phyloP scores from a whole-genome alignment of 2,113 vertebrate genomes.

The cattle (Bos taurus) region ARS-UCD2.0 NC_037337.1:101645001-101645500 shows the following conservation, averaged over 20 bases:
- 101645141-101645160: neutral
- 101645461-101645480: neutral
- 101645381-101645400: constrained; percentile 79
- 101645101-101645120: neutral
- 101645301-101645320: neutral
- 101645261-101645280: neutral
- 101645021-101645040: neutral
- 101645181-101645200: neutral
- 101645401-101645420: accelerated
- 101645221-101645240: neutral
- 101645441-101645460: neutral
- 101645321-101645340: constrained; percentile 98
- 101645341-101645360: constrained; percentile 93
- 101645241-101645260: neutral
- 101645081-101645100: neutral
- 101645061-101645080: neutral
- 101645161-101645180: neutral
- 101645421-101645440: neutral
- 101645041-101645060: neutral
- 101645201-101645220: neutral
- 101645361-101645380: constrained; percentile 93
- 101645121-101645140: neutral
- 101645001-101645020: neutral
- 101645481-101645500: neutral
- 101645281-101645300: neutral